Evolutionary conservation across 2,113 vertebrate species (phyloP), one percentile per base, ranked within the genome.

Genomic region (Leptocoma aspasia): DNA sequence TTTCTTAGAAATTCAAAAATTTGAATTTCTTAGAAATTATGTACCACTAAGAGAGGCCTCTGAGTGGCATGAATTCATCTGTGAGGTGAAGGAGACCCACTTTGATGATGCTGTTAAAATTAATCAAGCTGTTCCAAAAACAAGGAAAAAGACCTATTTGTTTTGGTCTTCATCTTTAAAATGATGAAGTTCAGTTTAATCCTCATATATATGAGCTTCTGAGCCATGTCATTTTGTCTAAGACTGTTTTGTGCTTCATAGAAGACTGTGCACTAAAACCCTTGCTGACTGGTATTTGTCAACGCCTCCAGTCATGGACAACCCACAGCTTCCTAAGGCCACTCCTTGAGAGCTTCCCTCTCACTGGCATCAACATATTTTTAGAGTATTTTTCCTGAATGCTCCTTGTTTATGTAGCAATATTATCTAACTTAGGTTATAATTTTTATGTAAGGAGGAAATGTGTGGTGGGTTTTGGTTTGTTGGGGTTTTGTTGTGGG

Each of bases 11-110:
- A n/a, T n/a, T n/a, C n/a, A n/a, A n/a, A n/a, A n/a, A n/a, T n/a
- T n/a, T n/a, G n/a, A n/a, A n/a, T n/a, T 45, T 11, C 17, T 59
- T 35, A 71, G 35, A 72, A 30, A 31, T 77, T 1, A 7, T 6
- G 3, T 35, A 53, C 13, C 10, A 44, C 45, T 49, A 42, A 53
- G 9, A 59, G 6, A 13, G 65, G 10, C 7, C 53, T 53, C 26
- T 23, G 35, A 45, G 6, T 30, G 54, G 15, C 15, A 49, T 33
- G 53, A 71, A 57, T 47, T 86, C 65, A 66, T 3, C 35, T 45
- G 17, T 50, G 63, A 71, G 9, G 5, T 3, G 7, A 17, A 14
- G 16, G 15, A 50, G 13, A 37, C 5, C 1, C 0, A 3, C 11
- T 64, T 68, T 54, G 59, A 69, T 42, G 41, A 42, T 27, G 22